Conservation (phyloP, 2,888 invertebrate genomes). For the Tribolium freemani region DNA sequence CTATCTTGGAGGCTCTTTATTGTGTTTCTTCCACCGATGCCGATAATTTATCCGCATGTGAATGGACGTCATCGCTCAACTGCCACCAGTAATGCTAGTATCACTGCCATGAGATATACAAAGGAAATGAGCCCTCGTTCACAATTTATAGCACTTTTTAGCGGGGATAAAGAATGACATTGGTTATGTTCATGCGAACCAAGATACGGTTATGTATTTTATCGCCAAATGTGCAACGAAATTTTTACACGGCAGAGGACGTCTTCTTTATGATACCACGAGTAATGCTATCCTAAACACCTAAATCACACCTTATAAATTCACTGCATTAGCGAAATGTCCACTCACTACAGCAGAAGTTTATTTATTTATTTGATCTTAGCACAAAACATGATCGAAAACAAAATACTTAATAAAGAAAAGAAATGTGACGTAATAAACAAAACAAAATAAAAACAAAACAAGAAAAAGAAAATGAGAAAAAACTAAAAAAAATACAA, state of each 20-base stretch:
- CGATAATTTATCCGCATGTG: constrained; percentile 42
- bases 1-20: constrained; percentile 22
- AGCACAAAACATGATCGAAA: too few relatives aligned
- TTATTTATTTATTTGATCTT: too few relatives aligned
- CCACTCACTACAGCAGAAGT: too few relatives aligned
- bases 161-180: constrained; percentile 34
- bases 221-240: constrained; percentile 31
- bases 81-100: constrained; percentile 42
- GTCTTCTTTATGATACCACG: background rate
- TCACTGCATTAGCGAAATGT: background rate
- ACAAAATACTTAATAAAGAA: too few relatives aligned
- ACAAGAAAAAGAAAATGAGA: too few relatives aligned
- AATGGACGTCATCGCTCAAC: constrained; percentile 43
- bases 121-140: constrained; percentile 45
- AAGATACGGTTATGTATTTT: constrained; percentile 33
- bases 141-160: constrained; percentile 45
- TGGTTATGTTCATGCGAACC: constrained; percentile 36
- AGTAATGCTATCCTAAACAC: background rate
- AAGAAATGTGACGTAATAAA: too few relatives aligned
- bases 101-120: constrained; percentile 42
- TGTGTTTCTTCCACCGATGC: constrained; percentile 20
- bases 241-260: constrained; percentile 9
- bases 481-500: too few relatives aligned
- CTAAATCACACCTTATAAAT: constrained; percentile 1
- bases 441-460: too few relatives aligned